Conservation (phyloP, 2,797 vertebrate species). For the Clarias fuscus region DNA sequence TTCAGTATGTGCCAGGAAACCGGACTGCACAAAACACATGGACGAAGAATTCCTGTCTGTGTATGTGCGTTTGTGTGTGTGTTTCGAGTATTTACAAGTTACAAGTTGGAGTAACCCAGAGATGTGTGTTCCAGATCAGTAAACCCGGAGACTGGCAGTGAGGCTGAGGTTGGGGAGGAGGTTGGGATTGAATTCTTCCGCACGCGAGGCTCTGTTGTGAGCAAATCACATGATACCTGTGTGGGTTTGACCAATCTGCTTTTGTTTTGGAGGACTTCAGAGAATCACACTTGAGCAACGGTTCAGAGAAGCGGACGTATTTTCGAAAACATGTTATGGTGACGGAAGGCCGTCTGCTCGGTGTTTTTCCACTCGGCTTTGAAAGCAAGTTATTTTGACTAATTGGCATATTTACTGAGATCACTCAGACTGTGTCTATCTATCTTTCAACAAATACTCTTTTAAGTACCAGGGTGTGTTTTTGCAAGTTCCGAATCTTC, state of each 20-base stretch:
- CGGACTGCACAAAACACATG: constrained; percentile 64
- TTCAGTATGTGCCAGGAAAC: constrained; percentile 58
- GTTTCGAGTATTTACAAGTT: constrained; percentile 56
- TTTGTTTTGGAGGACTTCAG: constrained; percentile 43
- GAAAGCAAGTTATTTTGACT: constrained; percentile 1
- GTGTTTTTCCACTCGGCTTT: constrained; percentile 17
- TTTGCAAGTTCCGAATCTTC: background rate
- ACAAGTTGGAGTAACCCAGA: constrained; percentile 66
- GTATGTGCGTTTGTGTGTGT: background rate
- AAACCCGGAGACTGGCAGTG: constrained; percentile 27
- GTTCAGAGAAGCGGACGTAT: constrained; percentile 25
- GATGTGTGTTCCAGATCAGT: constrained; percentile 72
- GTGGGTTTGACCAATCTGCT: constrained; percentile 20
- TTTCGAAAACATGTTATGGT: constrained; percentile 33
- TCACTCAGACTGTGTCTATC: background rate
- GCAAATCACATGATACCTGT: constrained; percentile 42
- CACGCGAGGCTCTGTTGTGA: constrained; percentile 32
- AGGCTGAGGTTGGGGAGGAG: background rate
- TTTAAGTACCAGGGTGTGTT: background rate
- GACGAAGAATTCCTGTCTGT: constrained; percentile 59
- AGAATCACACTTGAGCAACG: constrained; percentile 23
- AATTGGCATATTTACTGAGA: background rate
- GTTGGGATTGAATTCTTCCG: background rate
- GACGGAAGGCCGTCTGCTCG: background rate
- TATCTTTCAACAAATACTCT: background rate